These are phyloP conservation scores for Melanchra persicariae DNA, from an alignment of 2,888 invertebrate genomes.

Conservation along the genomic window DNA sequence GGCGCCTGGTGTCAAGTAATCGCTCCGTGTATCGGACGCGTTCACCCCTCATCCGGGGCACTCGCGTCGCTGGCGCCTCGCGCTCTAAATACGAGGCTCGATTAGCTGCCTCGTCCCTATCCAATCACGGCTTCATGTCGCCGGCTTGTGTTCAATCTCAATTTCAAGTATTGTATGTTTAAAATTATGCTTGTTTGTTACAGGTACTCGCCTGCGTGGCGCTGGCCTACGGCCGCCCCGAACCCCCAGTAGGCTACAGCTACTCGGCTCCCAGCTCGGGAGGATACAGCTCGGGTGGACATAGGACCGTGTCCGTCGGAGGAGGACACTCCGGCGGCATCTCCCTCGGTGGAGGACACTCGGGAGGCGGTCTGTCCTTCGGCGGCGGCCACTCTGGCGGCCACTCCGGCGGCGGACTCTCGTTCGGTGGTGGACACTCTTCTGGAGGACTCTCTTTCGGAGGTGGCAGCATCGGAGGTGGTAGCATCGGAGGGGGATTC, in stretches of 20 bases:
- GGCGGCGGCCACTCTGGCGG: constrained; percentile 78
- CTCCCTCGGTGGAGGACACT: constrained; percentile 75
- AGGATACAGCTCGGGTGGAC: constrained; percentile 72
- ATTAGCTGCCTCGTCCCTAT: constrained; percentile 10
- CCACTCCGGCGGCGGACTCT: constrained; percentile 74
- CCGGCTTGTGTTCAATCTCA: constrained; percentile 2
- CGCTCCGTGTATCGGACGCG: constrained; percentile 13
- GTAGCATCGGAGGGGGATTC: constrained; percentile 71
- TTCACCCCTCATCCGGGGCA: neutral
- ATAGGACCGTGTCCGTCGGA: constrained; percentile 60
- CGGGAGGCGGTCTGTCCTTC: constrained; percentile 75
- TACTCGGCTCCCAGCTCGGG: constrained; percentile 83
- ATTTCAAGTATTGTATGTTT: constrained; percentile 1
- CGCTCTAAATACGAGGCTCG: constrained; percentile 3
- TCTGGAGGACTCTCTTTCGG: constrained; percentile 69
- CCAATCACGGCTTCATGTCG: constrained; percentile 13
- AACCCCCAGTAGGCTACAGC: constrained; percentile 89
- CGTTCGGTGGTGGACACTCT: constrained; percentile 70
- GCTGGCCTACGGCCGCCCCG: constrained; percentile 86
- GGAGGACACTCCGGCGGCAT: constrained; percentile 68
- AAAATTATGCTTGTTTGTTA: constrained; percentile 66
- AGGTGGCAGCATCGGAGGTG: constrained; percentile 64
- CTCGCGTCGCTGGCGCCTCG: neutral
- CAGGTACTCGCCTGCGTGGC: constrained; percentile 89
- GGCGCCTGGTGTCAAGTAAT: neutral